Percentiles rank a stretch among this genome's conserved stretches.
phyloP scores from a whole-genome alignment of 1,140 invertebrate genomes.

The Musca vetustissima region DNA sequence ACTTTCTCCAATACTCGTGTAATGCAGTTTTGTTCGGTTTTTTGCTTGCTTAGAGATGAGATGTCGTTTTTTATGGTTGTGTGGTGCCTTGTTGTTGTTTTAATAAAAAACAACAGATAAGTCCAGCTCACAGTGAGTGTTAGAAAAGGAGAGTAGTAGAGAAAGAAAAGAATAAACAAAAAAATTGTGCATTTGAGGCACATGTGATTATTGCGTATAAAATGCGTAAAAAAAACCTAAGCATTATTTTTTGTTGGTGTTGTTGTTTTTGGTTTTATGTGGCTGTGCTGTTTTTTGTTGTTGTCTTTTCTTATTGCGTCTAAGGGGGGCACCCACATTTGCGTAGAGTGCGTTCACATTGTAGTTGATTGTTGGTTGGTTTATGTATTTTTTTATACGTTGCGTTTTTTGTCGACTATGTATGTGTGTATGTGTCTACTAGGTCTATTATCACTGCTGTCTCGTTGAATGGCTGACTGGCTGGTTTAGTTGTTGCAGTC shows the following conservation, averaged over 20 bases:
- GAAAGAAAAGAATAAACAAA: not conserved
- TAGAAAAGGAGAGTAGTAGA: too few species aligned
- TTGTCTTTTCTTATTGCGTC: conserved; percentile 19
- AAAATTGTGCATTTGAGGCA: conserved; percentile 5
- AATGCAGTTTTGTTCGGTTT: not conserved
- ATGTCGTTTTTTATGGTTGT: conserved; percentile 9
- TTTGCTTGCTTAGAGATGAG: not conserved
- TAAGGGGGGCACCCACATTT: conserved; percentile 19
- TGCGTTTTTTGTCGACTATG: not conserved
- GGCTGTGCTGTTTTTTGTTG: not conserved
- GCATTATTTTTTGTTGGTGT: not conserved
- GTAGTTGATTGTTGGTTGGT: not conserved
- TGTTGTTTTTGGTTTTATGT: not conserved
- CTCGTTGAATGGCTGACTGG: too few species aligned
- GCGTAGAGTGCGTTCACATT: conserved; percentile 8
- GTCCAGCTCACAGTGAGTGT: not conserved
- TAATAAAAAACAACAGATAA: not conserved
- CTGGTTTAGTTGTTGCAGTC: too few species aligned
- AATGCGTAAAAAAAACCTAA: too few species aligned
- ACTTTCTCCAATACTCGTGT: not conserved
- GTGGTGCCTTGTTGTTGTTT: not conserved
- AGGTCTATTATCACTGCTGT: too few species aligned
- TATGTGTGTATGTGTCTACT: too few species aligned
- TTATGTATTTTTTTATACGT: too few species aligned
- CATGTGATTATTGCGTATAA: too few species aligned